A percentile compares a stretch with the other conserved stretches of the same genome.
Conservation (phyloP, 1,140 invertebrate genomes). For the Drosophila trapezifrons region DNA sequence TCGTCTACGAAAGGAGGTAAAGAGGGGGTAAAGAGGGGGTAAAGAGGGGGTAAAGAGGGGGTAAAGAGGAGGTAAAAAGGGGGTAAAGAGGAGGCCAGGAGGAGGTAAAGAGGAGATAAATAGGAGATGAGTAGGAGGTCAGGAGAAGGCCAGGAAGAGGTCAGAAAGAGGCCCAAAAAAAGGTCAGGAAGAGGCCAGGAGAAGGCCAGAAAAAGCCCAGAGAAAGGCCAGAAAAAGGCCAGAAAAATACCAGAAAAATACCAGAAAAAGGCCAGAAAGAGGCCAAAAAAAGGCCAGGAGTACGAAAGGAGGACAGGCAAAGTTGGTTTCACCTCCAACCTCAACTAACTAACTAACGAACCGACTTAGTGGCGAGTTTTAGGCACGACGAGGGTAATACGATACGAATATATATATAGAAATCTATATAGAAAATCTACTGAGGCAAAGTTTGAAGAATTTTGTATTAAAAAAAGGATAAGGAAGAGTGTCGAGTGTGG, state of each 20-base stretch:
- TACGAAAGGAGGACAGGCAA: background rate
- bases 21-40: background rate
- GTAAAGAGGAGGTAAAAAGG: too few species aligned
- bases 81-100: background rate
- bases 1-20: slow-evolving; percentile 24
- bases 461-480: slow-evolving; percentile 59
- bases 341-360: slow-evolving; percentile 43
- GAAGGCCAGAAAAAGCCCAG: too few species aligned
- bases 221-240: too few species aligned
- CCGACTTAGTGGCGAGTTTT: slow-evolving; percentile 46
- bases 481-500: slow-evolving; percentile 44
- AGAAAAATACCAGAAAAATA: too few species aligned
- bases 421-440: background rate
- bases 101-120: too few species aligned
- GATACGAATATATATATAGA: slow-evolving; percentile 37
- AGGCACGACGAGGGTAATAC: slow-evolving; percentile 10
- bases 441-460: slow-evolving; percentile 40
- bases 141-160: too few species aligned
- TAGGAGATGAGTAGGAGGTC: too few species aligned
- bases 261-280: too few species aligned
- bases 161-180: too few species aligned
- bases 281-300: background rate
- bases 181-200: too few species aligned
- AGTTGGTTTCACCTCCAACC: slow-evolving; percentile 47
- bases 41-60: too few species aligned